Evolutionary conservation across 2,888 invertebrate species (phyloP), one percentile per base, ranked within the genome.

Genomic region (Eupithecia subumbrata): DNA sequence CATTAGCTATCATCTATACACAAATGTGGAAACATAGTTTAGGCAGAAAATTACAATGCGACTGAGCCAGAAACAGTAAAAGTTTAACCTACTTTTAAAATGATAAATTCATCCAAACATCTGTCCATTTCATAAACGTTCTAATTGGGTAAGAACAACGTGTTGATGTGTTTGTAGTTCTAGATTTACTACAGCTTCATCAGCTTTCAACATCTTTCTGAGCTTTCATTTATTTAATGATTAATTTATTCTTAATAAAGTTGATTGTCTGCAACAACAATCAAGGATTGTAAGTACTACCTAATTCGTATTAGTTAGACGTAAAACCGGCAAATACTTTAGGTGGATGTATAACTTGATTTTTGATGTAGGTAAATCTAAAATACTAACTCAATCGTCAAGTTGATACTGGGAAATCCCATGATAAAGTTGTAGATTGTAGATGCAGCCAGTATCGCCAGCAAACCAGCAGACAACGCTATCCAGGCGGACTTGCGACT

Each of bases 401-500:
- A 14, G 8, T 48, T 72, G n/a, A 78, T 79, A 25, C 81, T 74
- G 25, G 71, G 73, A 45, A 82, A 37, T 60, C 80, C 77, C 14
- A 79, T 56, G 1, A 79, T 73, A 66, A 84, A 85, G 74, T 78
- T 80, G 66, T 82, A 85, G 8, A 81, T 64, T 34, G 82, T 80
- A 0, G 82, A 78, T 0, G 56, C 81, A 60, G 77, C 72, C 14
- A 85, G 37, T 14, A 80, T 68, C 7, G 76, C 75, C 9, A 78
- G 25, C 0, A 85, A 70, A 7, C 81, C 81, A 0, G 75, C 76
- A 1, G 70, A n/a, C 18, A 90, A 71, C 0, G 85, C 84, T 4
- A 80, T 73, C 89, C 90, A 90, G 2, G 89, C 87, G 0, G 79
- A 67, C 30, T 73, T 75, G 73, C 82, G 84, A 64, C 78, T 85